phyloP scores from a whole-genome alignment of 2,113 vertebrate genomes.

The Clarias magur region DNA sequence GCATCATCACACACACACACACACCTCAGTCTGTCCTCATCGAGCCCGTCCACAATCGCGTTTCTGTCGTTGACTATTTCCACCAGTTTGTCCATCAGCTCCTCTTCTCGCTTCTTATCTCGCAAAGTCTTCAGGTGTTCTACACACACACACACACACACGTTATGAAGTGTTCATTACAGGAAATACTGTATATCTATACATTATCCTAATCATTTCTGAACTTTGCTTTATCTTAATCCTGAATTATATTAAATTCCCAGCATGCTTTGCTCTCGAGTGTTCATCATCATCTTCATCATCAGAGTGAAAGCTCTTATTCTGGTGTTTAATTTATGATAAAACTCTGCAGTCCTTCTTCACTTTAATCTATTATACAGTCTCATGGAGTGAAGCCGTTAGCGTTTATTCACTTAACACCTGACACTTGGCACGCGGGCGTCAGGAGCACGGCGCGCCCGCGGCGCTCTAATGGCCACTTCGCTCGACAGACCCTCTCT shows the following conservation, averaged over 20 bases:
- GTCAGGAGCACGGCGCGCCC: neutral
- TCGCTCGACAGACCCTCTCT: neutral
- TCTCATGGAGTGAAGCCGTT: neutral
- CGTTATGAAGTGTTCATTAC: neutral
- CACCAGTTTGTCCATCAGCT: conserved; percentile 84
- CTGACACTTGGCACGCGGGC: neutral
- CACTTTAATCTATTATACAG: neutral
- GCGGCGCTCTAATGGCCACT: neutral
- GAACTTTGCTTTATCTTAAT: neutral
- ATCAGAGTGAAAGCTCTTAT: neutral
- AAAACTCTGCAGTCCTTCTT: neutral
- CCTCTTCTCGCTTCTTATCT: conserved; percentile 77
- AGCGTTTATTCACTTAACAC: neutral
- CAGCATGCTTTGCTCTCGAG: neutral
- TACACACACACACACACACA: conserved; percentile 52
- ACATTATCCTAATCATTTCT: neutral
- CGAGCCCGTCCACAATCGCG: conserved; percentile 85
- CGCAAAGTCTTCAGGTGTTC: conserved; percentile 76
- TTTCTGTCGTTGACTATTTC: conserved; percentile 86
- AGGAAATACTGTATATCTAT: neutral
- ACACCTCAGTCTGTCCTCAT: conserved; percentile 91
- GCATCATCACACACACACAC: neutral
- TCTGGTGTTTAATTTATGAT: neutral
- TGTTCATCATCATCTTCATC: neutral
- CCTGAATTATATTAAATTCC: neutral